Evolutionary conservation across 1,140 invertebrate species (phyloP).

Genomic region (Sycophila sp.): DNA sequence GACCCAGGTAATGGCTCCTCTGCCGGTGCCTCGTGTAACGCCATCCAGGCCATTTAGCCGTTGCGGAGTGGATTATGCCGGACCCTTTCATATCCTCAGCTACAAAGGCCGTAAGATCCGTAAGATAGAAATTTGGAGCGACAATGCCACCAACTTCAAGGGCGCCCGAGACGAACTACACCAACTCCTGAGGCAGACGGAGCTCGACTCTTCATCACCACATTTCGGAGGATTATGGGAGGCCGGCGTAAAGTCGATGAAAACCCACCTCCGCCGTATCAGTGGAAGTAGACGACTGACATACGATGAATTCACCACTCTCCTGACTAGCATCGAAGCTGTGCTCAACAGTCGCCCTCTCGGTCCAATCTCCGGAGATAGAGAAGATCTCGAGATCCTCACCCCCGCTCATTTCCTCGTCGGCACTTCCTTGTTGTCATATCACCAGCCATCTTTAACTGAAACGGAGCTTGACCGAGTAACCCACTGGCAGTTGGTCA

Average conservation of each 20-base stretch:
- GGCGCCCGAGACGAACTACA: too few species aligned
- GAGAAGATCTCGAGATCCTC: not conserved
- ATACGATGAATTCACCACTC: too few species aligned
- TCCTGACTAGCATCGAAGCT: too few species aligned
- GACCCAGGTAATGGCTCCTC: too few species aligned
- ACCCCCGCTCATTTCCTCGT: not conserved
- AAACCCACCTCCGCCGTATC: too few species aligned
- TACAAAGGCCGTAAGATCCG: not conserved
- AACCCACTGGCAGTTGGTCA: not conserved
- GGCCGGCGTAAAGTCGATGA: not conserved
- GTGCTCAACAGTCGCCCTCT: too few species aligned
- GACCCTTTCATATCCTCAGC: too few species aligned
- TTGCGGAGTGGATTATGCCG: conserved; percentile 42
- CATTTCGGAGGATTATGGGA: not conserved
- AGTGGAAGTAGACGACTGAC: too few species aligned
- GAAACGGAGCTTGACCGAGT: not conserved
- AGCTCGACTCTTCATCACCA: not conserved
- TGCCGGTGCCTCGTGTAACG: conserved; percentile 15
- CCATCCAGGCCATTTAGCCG: conserved; percentile 33
- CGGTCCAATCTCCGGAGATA: not conserved
- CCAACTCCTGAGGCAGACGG: not conserved
- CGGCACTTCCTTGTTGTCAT: too few species aligned
- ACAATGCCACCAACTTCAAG: too few species aligned
- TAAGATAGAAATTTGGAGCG: too few species aligned
- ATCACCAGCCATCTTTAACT: too few species aligned